Evolutionary conservation across 2,888 invertebrate genomes (phyloP), one percentile per base, ranked within the genome.

Genomic region (Ectemnius continuus): DNA sequence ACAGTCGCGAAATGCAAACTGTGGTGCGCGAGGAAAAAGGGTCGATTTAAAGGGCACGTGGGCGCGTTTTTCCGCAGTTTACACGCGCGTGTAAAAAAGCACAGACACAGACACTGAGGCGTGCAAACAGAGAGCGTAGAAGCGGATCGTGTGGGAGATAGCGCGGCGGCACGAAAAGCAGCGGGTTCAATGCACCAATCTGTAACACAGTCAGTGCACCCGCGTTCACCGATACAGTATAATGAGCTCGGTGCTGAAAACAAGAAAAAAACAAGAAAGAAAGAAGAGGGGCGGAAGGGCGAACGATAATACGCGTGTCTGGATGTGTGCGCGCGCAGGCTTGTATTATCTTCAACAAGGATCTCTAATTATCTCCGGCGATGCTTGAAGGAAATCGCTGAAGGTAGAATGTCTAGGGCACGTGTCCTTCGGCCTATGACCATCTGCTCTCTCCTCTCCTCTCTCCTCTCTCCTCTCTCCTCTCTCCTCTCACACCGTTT

Each of bases 341-440:
- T 23, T 56, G 48, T 28, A 28, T 75, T 71, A 83, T 75, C 61
- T 47, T 20, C 63, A 14, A 23, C n/a, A 46, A 65, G 77, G 70
- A 82, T 84, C 79, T 79, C 72, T 80, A 85, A 86, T 86, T 84
- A 84, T 79, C 79, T 72, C 70, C 63, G 28, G 73, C 63, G 78
- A 76, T 67, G 76, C 73, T 76, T 68, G 74, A 64, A 77, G 80
- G 82, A 75, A 76, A 84, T 84, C 84, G 81, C 76, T 80, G 75
- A 81, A 78, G 76, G 78, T 78, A 61, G 81, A 52, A 61, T 71
- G 73, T 77, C 67, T 78, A 75, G 74, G 79, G 78, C 84, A 81
- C 84, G 84, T 71, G 85, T 82, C 83, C 80, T 83, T 82, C 79
- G 75, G 67, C 76, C 78, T 82, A 69, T 69, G 79, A 73, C 76